Evolutionary conservation across 1,140 invertebrate species (phyloP), one percentile per base, ranked within the genome.

Genomic region (Sesamia nonagrioides): DNA sequence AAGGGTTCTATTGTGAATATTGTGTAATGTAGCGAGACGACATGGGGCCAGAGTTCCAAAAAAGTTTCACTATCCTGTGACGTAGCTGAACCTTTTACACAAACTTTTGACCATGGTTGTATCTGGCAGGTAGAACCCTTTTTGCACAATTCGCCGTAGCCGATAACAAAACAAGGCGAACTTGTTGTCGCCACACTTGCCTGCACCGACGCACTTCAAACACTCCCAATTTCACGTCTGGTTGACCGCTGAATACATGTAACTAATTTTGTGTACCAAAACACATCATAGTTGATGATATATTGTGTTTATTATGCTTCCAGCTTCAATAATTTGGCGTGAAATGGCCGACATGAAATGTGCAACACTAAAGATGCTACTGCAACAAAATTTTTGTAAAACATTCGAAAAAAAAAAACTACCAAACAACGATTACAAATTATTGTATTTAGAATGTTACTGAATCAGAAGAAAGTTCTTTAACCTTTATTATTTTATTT

Each of bases 21-120:
- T 93, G 91, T 93, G 92, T 94, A 94, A 94, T 91, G 88, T 91
- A 91, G 87, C 91, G 89, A 89, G 89, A 93, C 93, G 86, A 90
- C 81, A 85, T 73, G 77, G 15, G 61, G 52, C 77, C 80, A 73
- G 73, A 48, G 17, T 71, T 68, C 79, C 71, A 61, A 80, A 82
- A 84, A 88, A 83, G 82, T 88, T 86, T 84, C 66, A 33, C 42
- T 68, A 13, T 11, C 56, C 56, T 37, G 50, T 52, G 54, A 33
- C 27, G 6, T 45, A 56, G 48, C 78, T 54, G 61, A 56, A 71
- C 58, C 61, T 71, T 79, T 75, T 80, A 42, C 48, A 66, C 18
- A 63, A 85, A 88, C 63, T 82, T 90, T 72, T 79, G 79, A 76
- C 42, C 71, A 52, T 7, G 54, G 13, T n/a, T 83, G 85, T 93